Base-by-base conservation (phyloP, 64 coral and sea anemone species). In the Exaiptasia diaphana region DNA sequence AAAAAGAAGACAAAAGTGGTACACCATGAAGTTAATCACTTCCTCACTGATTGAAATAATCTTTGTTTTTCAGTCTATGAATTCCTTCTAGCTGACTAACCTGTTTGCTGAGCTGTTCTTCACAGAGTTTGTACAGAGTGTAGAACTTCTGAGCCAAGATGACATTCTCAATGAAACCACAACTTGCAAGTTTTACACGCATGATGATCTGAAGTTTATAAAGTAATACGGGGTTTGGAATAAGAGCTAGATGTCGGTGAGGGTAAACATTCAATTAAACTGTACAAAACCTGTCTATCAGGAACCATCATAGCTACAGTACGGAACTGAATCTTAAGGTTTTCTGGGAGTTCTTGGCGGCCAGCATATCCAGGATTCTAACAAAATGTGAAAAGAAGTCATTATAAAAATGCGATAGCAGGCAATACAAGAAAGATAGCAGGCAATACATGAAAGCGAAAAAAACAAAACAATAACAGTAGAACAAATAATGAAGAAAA, bases 271-370 rank as follows among this genome's bases (percentile, higher is more conserved):
- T 4, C 18, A 54, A 1, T 0, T 3, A 22, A 56, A 56, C 13
- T 56, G 6, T 4, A 56, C 27, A n/a, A 57, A 18, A 78, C 84
- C 86, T 89, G 93, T 78, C 93, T 73, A 71, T 96, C 93, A 1
- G 93, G 93, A 18, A 96, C 93, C 93, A 96, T 96, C 93, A 96
- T 96, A 18, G 93, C 93, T 6, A 96, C 93, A 35, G 93, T 96
- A 21, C 93, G 87, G 53, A 96, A 96, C 82, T 96, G 93, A 52
- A 96, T 83, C 52, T 96, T 96, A 27, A 96, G 87, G 71, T 96
- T 96, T 40, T 96, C 93, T 34, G 93, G 93, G 24, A 96, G 77
- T 68, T 96, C 93, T 48, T 96, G 93, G 4, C 93, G 75, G 41
- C 93, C 93, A 36, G 93, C 93, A 82, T 96, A 96, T 20, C 93